Evolutionary conservation across 2,888 invertebrate species (phyloP).

Genomic region (Caenorhabditis uteleia): DNA sequence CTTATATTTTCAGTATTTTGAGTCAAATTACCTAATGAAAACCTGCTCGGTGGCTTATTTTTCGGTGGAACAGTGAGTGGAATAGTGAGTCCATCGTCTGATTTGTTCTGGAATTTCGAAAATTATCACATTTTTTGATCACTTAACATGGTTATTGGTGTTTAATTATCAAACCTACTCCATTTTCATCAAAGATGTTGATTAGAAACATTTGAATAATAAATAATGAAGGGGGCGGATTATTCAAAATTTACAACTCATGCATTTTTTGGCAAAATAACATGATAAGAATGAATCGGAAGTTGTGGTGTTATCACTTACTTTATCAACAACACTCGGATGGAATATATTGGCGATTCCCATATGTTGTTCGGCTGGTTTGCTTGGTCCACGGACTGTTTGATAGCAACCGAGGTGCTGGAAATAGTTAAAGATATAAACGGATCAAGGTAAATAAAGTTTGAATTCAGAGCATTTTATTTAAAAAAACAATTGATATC

Average conservation of each 20-base stretch:
- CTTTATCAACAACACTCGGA: too few relatives aligned
- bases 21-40: slow-evolving; percentile 19
- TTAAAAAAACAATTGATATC: too few relatives aligned
- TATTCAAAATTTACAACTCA: too few relatives aligned
- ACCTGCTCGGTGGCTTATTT: slow-evolving; percentile 11
- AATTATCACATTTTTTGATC: not conserved
- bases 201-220: slow-evolving; percentile 3
- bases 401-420: slow-evolving; percentile 5
- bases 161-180: not conserved
- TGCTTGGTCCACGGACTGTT: slow-evolving; percentile 6
- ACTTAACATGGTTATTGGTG: too few relatives aligned
- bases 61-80: slow-evolving; percentile 19
- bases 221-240: too few relatives aligned
- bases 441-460: too few relatives aligned
- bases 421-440: too few relatives aligned
- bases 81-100: slow-evolving; percentile 22
- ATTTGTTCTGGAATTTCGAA: slow-evolving; percentile 26
- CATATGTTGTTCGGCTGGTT: slow-evolving; percentile 5
- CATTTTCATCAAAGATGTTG: not conserved
- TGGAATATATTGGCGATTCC: too few relatives aligned
- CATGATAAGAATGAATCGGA: too few relatives aligned
- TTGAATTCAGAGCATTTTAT: too few relatives aligned
- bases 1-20: not conserved
- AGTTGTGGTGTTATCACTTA: too few relatives aligned
- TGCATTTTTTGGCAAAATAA: too few relatives aligned